Base-by-base conservation (phyloP, 2,888 invertebrate species). In the Acleris holmiana region DNA sequence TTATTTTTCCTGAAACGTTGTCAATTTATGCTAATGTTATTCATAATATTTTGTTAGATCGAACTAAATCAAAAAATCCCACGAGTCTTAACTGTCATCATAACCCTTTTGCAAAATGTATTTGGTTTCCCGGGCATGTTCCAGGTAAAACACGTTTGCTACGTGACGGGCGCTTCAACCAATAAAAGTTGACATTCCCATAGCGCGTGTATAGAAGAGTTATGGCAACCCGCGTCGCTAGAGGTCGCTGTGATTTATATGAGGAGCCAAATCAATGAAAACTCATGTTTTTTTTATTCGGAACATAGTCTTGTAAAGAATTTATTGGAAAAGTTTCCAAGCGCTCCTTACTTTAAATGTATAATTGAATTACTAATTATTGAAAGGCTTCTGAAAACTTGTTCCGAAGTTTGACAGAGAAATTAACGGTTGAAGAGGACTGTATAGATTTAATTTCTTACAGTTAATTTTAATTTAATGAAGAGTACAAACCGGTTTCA, bases 131-230 rank as follows among this genome's bases (percentile, higher is more conserved):
- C 21, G 23, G n/a, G 7, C 48, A 19, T 35, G 57, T 35, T 47
- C 48, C 48, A 41, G 41, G 23, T 21, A 19, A 44, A 53, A 40
- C 40, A 44, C 44, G 23, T 17, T 44, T 23, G 23, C 29, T 25
- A 58, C 51, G 61, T 64, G 59, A 70, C 66, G 67, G 71, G 72
- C 70, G 60, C 72, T 71, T 70, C 65, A 55, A 69, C 63, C 69
- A 73, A 76, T 75, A 76, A 75, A 75, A 76, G 61, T 69, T 72
- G 76, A 76, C 73, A 72, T 76, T 71, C 71, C 73, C 71, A 71
- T 72, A 67, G 72, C 73, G 66, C 29, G 35, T 13, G 73, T 67
- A 70, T 56, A 61, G 66, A 67, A 70, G 73, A 78, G 69, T 77
- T 76, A 80, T 76, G 68, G 73, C 65, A 47, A 68, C 68, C 71